Evolutionary conservation across 2,797 vertebrate genomes (phyloP), one percentile per base, ranked within the genome.

Genomic region (Lutjanus argentimaculatus): DNA sequence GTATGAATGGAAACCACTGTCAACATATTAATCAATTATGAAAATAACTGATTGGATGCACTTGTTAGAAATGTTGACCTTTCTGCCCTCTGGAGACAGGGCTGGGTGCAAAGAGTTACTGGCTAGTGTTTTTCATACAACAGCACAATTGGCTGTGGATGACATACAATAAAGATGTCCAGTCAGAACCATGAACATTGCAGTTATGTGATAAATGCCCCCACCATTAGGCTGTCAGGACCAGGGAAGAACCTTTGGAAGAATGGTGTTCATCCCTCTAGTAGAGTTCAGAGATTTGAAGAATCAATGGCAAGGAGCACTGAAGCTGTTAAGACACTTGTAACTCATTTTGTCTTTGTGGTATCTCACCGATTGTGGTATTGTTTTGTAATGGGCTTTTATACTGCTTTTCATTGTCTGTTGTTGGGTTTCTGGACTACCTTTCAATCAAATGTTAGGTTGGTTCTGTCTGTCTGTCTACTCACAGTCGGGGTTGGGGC

Each of bases 401-500:
- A 51, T 40, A 48, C 25, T 43, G n/a, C 46, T 52, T 10, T 25
- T 75, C 21, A 40, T 11, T 21, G 15, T 8, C 16, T 61, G 14
- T 6, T 22, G 17, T 21, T 15, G 15, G 13, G 40, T 55, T 46
- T 55, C 12, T 53, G 36, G 57, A 61, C 64, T 7, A 14, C 3
- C 2, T 43, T 22, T 75, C 6, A 65, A 10, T 49, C 15, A 69
- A 5, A 7, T 1, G 16, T 8, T 16, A 70, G 21, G n/a, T n/a
- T 40, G 67, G 43, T 30, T 66, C 2, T 63, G 36, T 22, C 21
- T n/a, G n/a, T n/a, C n/a, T n/a, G 48, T 84, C 25, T 72, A 95
- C 96, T 96, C 82, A 96, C 96, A 86, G 85, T 96, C 93, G 36
- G 93, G 84, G 93, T 93, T 94, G 22, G 88, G 77, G 63, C 72